Base-by-base conservation (phyloP, 2,797 vertebrate species). In the Triplophysa yarkandensis region DNA sequence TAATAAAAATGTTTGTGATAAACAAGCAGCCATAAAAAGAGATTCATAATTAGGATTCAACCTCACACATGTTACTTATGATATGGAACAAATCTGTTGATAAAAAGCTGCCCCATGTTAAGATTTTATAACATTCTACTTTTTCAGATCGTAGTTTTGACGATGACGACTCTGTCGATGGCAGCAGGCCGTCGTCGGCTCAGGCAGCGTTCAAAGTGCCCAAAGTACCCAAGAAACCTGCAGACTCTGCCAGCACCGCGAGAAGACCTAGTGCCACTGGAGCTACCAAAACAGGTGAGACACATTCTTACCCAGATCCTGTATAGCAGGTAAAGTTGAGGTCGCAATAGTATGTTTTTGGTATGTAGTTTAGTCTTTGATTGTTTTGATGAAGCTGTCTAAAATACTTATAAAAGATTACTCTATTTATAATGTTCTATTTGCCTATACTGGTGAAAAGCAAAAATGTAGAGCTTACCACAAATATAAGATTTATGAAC, bases 141-240 rank as follows among this genome's bases (percentile, higher is more conserved):
- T 34, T 70, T 36, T 58, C 83, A 98, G 97, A 98, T 92, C 97
- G 95, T 88, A 98, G 94, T 91, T 98, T 97, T 83, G 97, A 99
- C 76, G 97, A 98, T 87, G 95, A 98, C 46, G 97, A 99, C 85
- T 96, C 95, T 21, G 94, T 96, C 93, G 97, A 99, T 89, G 97
- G 96, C 87, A 96, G 90, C 86, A 95, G 93, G 81, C 92, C 95
- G 46, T 93, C 94, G 27, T 93, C 96, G 57, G 90, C 94, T 88
- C 93, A 94, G 90, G 92, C 95, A 83, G 91, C 93, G 65, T 98
- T 98, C 89, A 98, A 97, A 91, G 93, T 98, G 84, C 95, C 96
- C 13, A 93, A 92, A 89, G 92, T 94, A 87, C 94, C 95, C 81
- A 98, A 97, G 88, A 96, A 97, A 86, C 85, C 93, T 30, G 92